phyloP scores from a whole-genome alignment of 2,888 invertebrate species.

The Thyatira batis region DNA sequence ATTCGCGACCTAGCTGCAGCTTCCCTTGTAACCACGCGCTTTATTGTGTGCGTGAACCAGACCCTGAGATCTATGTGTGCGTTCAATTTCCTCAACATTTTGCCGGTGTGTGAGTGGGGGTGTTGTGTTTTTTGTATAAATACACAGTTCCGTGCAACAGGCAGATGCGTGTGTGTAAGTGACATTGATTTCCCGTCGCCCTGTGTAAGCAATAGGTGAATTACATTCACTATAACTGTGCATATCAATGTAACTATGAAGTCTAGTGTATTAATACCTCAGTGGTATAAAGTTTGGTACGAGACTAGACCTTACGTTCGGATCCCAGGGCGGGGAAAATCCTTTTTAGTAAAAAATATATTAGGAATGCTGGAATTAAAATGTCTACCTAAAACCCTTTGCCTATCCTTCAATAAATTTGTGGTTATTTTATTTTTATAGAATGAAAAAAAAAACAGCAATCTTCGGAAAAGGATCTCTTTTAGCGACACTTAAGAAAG shows the following conservation, averaged over 20 bases:
- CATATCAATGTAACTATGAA: background rate
- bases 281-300: no score
- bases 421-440: no score
- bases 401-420: no score
- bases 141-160: slow-evolving; percentile 56
- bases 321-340: no score
- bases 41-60: slow-evolving; percentile 70
- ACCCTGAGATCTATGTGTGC: slow-evolving; percentile 66
- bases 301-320: no score
- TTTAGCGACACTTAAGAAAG: no score
- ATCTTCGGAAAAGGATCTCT: no score
- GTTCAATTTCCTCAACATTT: slow-evolving; percentile 26
- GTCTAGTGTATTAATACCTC: no score
- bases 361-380: no score
- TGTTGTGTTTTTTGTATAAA: slow-evolving; percentile 27
- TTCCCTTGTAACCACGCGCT: slow-evolving; percentile 38
- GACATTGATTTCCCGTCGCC: slow-evolving; percentile 70
- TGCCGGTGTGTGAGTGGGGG: slow-evolving; percentile 19
- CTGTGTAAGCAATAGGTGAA: slow-evolving; percentile 63
- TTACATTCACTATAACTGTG: slow-evolving; percentile 19
- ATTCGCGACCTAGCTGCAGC: slow-evolving; percentile 83
- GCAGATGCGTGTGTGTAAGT: slow-evolving; percentile 49
- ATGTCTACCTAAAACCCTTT: no score
- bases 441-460: no score
- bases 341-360: no score